Conservation (phyloP, 2,888 invertebrate species). For the Anoncus sp. region DNA sequence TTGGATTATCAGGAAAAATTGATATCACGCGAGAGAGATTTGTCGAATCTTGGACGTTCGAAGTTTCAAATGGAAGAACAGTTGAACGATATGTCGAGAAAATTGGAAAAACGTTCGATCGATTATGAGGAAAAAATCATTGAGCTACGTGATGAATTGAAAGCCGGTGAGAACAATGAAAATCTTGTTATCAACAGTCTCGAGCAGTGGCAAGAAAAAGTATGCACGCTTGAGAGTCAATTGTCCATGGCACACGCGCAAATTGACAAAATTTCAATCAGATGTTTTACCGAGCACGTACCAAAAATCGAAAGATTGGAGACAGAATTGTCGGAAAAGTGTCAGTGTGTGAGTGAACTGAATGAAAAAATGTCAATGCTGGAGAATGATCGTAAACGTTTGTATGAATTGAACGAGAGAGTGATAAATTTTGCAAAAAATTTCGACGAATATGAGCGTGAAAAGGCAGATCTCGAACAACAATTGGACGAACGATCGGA, state of each 20-base stretch:
- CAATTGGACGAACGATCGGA: conserved; percentile 66
- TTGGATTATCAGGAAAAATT: conserved; percentile 67
- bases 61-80: conserved; percentile 61
- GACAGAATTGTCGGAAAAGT: conserved; percentile 66
- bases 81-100: conserved; percentile 51
- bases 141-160: conserved; percentile 60
- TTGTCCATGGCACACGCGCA: conserved; percentile 65
- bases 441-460: conserved; percentile 62
- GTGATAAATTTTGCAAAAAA: conserved; percentile 69
- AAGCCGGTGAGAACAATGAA: conserved; percentile 65
- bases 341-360: conserved; percentile 61
- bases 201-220: conserved; percentile 68
- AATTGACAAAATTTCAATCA: conserved; percentile 66
- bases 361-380: conserved; percentile 57
- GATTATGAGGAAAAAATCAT: conserved; percentile 64
- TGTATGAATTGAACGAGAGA: conserved; percentile 68
- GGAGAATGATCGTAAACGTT: conserved; percentile 61
- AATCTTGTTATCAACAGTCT: conserved; percentile 61
- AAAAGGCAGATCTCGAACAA: conserved; percentile 68
- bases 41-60: conserved; percentile 61
- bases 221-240: conserved; percentile 67
- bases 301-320: conserved; percentile 71
- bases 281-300: conserved; percentile 67
- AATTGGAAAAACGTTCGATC: conserved; percentile 51
- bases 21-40: conserved; percentile 63